phyloP scores from a whole-genome alignment of 2,888 invertebrate genomes.

The Parnassius apollo region DNA sequence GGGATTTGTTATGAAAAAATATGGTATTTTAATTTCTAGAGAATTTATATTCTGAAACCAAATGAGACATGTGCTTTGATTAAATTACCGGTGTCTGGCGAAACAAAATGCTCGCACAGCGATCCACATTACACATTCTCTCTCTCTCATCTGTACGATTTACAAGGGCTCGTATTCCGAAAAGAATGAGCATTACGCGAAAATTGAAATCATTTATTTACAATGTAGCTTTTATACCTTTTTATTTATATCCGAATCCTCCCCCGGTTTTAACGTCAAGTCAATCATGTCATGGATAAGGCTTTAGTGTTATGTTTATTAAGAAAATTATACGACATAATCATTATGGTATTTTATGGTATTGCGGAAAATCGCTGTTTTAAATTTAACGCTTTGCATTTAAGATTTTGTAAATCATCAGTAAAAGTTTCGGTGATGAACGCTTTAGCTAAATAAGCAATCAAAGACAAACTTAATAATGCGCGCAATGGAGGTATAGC shows the following conservation, averaged over 20 bases:
- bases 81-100: constrained; percentile 9
- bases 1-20: too few relatives aligned
- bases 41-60: background rate
- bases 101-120: constrained; percentile 11
- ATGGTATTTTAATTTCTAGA: too few relatives aligned
- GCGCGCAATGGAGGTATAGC: too few relatives aligned
- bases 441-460: too few relatives aligned
- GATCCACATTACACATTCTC: constrained; percentile 18
- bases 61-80: background rate
- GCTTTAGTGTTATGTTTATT: background rate
- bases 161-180: constrained; percentile 5
- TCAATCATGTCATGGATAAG: background rate
- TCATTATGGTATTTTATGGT: too few relatives aligned
- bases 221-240: constrained; percentile 3
- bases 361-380: too few relatives aligned
- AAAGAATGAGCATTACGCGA: constrained; percentile 12
- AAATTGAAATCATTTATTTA: constrained; percentile 21
- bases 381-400: too few relatives aligned
- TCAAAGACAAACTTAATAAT: too few relatives aligned
- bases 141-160: constrained; percentile 23
- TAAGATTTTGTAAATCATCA: too few relatives aligned
- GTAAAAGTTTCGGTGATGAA: too few relatives aligned
- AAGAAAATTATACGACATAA: background rate
- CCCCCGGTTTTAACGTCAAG: background rate
- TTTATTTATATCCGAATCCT: constrained; percentile 1